Conservation (phyloP, 1,140 invertebrate species). For the Caerostris extrusa region DNA sequence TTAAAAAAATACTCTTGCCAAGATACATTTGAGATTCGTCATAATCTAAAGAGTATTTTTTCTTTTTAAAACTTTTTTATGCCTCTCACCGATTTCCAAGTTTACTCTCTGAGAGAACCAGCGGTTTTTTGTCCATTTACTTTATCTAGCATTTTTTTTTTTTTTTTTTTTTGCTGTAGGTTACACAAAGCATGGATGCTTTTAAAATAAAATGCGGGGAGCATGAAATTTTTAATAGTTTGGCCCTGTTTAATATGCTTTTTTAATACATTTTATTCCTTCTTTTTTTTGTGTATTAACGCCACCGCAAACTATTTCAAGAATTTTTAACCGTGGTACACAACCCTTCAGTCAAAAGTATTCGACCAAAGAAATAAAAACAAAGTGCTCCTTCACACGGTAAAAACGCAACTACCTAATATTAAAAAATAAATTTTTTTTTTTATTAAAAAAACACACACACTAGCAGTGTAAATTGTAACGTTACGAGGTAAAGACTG, state of each 20-base stretch:
- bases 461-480: not conserved
- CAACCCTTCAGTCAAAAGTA: not conserved
- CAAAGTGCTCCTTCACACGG: not conserved
- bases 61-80: too few relatives aligned
- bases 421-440: constrained; percentile 12
- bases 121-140: too few relatives aligned
- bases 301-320: constrained; percentile 35
- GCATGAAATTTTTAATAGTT: constrained; percentile 55
- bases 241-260: not conserved
- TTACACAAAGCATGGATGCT: not conserved
- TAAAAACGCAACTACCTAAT: constrained; percentile 33
- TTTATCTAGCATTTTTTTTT: too few relatives aligned
- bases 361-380: constrained; percentile 26
- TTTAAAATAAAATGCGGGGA: not conserved
- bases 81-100: too few relatives aligned
- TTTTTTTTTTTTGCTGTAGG: too few relatives aligned
- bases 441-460: not conserved
- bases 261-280: not conserved
- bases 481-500: constrained; percentile 8
- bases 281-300: not conserved
- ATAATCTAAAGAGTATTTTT: too few relatives aligned
- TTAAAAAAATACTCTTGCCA: too few relatives aligned
- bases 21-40: too few relatives aligned
- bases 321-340: constrained; percentile 4
- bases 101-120: too few relatives aligned